Conservation (phyloP, 2,888 invertebrate genomes). For the Cephus pulcher region DNA sequence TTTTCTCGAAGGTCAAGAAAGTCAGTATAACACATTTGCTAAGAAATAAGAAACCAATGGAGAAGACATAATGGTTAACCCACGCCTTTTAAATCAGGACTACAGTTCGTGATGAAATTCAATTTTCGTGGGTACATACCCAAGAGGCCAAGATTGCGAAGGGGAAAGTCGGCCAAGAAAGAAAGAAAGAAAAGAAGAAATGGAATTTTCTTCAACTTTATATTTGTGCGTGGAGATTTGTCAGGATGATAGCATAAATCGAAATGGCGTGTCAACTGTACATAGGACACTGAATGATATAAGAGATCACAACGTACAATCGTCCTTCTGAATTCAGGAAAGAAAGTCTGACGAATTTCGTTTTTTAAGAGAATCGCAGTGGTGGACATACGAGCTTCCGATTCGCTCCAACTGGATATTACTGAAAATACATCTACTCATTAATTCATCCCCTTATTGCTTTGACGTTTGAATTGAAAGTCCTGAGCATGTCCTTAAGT, state of each 20-base stretch:
- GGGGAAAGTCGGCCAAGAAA: not conserved
- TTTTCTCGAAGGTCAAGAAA: not conserved
- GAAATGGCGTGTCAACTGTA: not conserved
- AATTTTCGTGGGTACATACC: not conserved
- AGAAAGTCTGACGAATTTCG: conserved; percentile 31
- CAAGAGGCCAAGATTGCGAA: not conserved
- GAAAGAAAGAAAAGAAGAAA: not conserved
- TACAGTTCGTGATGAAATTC: not conserved
- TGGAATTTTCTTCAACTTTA: not conserved
- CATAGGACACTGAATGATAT: not conserved
- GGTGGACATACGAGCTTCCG: not conserved
- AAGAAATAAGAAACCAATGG: not conserved
- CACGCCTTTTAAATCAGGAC: not conserved
- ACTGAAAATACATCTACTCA: not conserved
- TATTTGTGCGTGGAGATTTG: not conserved
- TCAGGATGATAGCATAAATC: conserved; percentile 2
- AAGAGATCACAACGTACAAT: not conserved
- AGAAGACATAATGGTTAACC: not conserved
- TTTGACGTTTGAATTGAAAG: not conserved
- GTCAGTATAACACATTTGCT: not conserved
- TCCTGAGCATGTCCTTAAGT: not conserved
- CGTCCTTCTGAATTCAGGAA: not conserved
- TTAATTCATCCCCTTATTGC: not conserved
- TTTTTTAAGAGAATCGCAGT: conserved; percentile 36
- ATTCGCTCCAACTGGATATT: not conserved